Evolutionary conservation across 2,113 vertebrate genomes (phyloP).

Genomic region (Tyto alba): DNA sequence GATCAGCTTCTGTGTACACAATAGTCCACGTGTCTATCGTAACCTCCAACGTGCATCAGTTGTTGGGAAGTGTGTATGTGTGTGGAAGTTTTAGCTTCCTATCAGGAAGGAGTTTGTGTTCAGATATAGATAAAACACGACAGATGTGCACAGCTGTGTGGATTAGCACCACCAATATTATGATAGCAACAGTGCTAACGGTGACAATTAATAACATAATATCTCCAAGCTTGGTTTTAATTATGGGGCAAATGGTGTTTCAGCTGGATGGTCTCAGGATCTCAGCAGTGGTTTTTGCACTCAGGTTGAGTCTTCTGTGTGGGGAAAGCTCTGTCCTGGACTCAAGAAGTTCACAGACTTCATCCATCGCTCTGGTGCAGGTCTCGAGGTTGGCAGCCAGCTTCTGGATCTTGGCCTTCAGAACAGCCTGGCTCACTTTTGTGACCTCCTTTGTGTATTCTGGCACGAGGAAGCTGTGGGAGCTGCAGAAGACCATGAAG

Average conservation of each 20-base stretch:
- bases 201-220: neutral
- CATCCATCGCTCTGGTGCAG: conserved; percentile 71
- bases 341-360: conserved; percentile 71
- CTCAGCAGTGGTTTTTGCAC: neutral
- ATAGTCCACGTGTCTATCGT: neutral
- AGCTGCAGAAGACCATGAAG: conserved; percentile 70
- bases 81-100: neutral
- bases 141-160: neutral
- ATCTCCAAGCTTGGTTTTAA: neutral
- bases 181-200: neutral
- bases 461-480: conserved; percentile 69
- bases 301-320: neutral
- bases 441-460: conserved; percentile 67
- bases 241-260: neutral
- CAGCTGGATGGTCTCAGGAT: conserved; percentile 10
- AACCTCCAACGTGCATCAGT: neutral
- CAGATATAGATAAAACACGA: neutral
- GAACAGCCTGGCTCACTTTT: conserved; percentile 69
- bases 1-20: neutral
- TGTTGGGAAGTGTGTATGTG: neutral
- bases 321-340: conserved; percentile 42
- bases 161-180: neutral
- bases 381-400: conserved; percentile 72
- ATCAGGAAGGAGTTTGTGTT: neutral
- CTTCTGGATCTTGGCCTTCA: conserved; percentile 77